A percentile compares a stretch with the other conserved stretches of the same genome.
These are phyloP conservation scores for Chionis minor DNA, from an alignment of 2,113 vertebrate genomes.

Conservation along the genomic window DNA sequence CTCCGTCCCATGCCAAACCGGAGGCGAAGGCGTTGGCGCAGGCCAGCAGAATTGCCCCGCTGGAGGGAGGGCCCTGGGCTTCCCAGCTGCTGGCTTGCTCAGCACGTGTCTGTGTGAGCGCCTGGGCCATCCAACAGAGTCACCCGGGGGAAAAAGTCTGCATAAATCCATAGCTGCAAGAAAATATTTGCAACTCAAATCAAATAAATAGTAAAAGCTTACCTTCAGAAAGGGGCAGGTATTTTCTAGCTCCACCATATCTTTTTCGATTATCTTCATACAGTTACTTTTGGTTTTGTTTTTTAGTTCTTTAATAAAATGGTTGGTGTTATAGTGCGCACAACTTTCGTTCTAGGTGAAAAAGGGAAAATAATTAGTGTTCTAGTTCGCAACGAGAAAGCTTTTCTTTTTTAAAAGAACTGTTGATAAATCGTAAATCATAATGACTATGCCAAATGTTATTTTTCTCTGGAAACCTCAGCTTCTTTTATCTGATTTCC, in stretches of 20 bases:
- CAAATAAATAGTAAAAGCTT: not conserved
- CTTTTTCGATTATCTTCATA: not conserved
- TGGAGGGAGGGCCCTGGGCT: not conserved
- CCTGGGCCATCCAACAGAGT: not conserved
- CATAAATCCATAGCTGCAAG: not conserved
- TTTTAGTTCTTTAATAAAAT: not conserved
- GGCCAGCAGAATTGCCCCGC: not conserved
- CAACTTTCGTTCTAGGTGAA: not conserved
- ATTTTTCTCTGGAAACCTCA: not conserved
- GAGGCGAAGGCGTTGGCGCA: not conserved
- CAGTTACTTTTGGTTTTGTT: rapidly evolving
- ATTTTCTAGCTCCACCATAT: rapidly evolving
- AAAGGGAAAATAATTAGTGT: not conserved
- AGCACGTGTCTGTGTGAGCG: not conserved
- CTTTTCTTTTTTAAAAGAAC: not conserved
- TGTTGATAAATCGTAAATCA: not conserved
- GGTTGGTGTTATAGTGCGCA: not conserved
- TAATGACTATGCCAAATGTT: not conserved
- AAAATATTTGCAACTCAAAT: not conserved
- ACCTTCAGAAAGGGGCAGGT: not conserved
- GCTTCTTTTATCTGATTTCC: not conserved
- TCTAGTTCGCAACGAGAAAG: not conserved
- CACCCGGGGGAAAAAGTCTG: not conserved
- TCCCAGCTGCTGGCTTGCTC: not conserved
- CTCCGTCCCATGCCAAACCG: rapidly evolving